Percentiles rank a stretch among this genome's conserved stretches.
These are phyloP conservation scores for Orthonychiurus folsomi DNA, from an alignment of 2,888 invertebrate species.

Conservation along the genomic window DNA sequence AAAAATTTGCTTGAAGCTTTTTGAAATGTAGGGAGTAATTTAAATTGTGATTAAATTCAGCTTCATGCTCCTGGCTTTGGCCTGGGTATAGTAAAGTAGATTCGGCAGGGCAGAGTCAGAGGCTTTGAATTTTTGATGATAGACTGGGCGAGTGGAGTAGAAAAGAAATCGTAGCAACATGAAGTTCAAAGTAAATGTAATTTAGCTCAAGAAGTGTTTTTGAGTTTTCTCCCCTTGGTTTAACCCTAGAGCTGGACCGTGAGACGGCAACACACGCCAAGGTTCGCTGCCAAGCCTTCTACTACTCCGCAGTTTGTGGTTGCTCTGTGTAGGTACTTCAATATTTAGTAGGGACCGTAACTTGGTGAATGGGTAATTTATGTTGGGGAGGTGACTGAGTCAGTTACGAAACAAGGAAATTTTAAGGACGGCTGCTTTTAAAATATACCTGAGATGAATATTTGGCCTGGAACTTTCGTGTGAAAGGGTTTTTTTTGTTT, in stretches of 20 bases:
- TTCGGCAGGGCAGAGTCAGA: neutral
- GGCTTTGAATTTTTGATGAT: neutral
- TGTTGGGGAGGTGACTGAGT: neutral
- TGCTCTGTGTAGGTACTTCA: neutral
- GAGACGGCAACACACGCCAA: neutral
- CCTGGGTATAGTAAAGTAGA: neutral
- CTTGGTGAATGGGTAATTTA: neutral
- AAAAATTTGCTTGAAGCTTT: too few species aligned
- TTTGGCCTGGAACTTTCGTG: too few species aligned
- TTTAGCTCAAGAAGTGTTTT: neutral
- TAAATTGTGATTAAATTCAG: too few species aligned
- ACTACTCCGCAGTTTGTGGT: neutral
- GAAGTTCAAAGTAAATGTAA: slow-evolving; percentile 1
- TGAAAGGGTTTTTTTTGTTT: too few species aligned
- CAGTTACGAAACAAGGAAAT: neutral
- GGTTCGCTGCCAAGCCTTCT: neutral
- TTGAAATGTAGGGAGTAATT: too few species aligned
- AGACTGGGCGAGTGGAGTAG: too few species aligned
- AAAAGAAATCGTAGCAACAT: neutral
- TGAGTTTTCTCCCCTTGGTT: neutral
- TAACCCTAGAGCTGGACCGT: neutral
- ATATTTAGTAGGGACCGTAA: neutral
- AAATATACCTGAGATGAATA: too few species aligned
- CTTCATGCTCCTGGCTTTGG: neutral
- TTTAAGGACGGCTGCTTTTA: neutral